These are phyloP conservation scores for Vanessa cardui DNA, from an alignment of 2,888 invertebrate species.

Conservation along the genomic window DNA sequence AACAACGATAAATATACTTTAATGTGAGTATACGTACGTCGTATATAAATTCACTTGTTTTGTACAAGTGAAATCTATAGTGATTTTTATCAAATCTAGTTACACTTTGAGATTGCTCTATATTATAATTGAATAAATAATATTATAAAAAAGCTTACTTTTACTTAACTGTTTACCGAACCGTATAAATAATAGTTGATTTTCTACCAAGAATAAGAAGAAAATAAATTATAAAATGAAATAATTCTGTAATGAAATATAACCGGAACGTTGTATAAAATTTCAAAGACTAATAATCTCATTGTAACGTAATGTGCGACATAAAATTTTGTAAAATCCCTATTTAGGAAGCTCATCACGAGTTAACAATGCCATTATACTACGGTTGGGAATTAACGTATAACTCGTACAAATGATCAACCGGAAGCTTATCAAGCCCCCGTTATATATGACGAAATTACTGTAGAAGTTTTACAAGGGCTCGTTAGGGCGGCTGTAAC, in stretches of 20 bases:
- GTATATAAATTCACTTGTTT: not conserved
- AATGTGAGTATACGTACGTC: no score
- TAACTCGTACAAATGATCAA: conserved; percentile 63
- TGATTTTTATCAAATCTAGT: no score
- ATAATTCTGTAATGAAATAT: not conserved
- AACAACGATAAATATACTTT: conserved; percentile 1
- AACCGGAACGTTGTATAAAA: no score
- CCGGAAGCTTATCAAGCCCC: conserved; percentile 66
- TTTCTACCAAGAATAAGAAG: no score
- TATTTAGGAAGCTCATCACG: conserved; percentile 19
- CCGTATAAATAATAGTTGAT: no score
- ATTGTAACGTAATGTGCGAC: not conserved
- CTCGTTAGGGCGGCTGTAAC: conserved; percentile 73
- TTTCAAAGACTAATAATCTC: not conserved
- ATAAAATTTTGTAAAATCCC: not conserved
- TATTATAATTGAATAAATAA: no score
- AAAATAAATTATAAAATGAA: no score
- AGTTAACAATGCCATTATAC: conserved; percentile 34
- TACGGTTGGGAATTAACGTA: conserved; percentile 52
- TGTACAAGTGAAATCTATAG: no score
- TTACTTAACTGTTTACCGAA: no score
- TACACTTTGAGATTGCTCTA: no score
- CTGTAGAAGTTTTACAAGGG: conserved; percentile 75
- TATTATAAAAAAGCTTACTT: no score
- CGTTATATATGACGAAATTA: conserved; percentile 70